phyloP scores from a whole-genome alignment of 1,140 invertebrate species.

The Bicyclus anynana region DNA sequence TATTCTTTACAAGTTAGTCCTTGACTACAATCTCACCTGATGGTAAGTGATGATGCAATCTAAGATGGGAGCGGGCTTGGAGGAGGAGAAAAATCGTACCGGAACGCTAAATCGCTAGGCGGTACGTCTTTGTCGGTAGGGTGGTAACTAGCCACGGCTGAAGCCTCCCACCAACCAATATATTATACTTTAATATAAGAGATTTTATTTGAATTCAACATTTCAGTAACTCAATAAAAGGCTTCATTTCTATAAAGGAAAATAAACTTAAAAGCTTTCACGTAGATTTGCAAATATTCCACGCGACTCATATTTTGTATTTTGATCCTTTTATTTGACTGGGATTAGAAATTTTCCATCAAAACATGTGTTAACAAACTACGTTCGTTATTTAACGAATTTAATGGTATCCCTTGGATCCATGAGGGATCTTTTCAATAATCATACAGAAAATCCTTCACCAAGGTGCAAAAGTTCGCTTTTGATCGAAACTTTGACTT shows the following conservation, averaged over 20 bases:
- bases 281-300: neutral
- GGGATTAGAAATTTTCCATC: neutral
- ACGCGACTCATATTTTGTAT: too few species aligned
- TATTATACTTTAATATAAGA: neutral
- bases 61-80: too few species aligned
- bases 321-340: neutral
- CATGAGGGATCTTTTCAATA: constrained; percentile 54
- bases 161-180: too few species aligned
- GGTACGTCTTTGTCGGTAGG: too few species aligned
- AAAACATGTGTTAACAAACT: neutral
- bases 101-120: too few species aligned
- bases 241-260: too few species aligned
- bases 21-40: too few species aligned
- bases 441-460: constrained; percentile 55
- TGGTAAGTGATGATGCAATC: too few species aligned
- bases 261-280: constrained; percentile 1
- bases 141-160: too few species aligned
- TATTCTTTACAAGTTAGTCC: too few species aligned
- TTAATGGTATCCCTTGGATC: constrained; percentile 33
- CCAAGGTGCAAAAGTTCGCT: constrained; percentile 25
- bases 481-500: constrained; percentile 12
- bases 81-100: too few species aligned
- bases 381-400: constrained; percentile 34
- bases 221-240: too few species aligned
- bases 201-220: neutral